Base-by-base conservation (phyloP, 2,113 vertebrate species). In the Columba livia region DNA sequence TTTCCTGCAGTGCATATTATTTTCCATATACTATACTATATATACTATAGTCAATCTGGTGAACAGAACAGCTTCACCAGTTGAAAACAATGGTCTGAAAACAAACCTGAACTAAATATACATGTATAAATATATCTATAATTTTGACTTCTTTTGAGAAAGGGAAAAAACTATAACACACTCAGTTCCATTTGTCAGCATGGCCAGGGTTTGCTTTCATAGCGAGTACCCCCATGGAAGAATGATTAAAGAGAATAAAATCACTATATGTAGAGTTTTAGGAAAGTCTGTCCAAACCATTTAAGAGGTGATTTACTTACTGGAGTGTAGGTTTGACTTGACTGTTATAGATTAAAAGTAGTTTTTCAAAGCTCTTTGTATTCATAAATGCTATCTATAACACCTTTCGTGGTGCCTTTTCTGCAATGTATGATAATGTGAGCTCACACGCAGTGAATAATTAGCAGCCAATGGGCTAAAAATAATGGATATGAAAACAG, bases 381-480 rank as follows among this genome's bases (percentile, higher is more conserved):
- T 29, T 91, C 60, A 58, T 74, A 72, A 92, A 54, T 2, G 17
- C 19, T 77, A 69, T 62, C 78, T 84, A 1, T 36, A 81, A 65
- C 32, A 75, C 73, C 65, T 79, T 81, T 53, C 32, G 54, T 15
- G 13, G 19, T 74, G 40, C 23, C 51, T 95, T 94, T 94, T 79
- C 57, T 95, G 78, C 66, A 83, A 36, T 5, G 15, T 31, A 88
- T 6, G 10, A 36, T 92, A 92, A 92, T 36, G 32, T 57, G 53
- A 85, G 66, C 88, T 88, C 50, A 75, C 58, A 77, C 25, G 64
- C 17, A 80, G 57, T 82, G 85, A 94, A 79, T 95, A 96, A 96
- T 96, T 93, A 96, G 74, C 44, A 92, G 69, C 50, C 56, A 84
- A 32, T 74, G 53, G 50, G 44, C 78, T 91, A 94, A 78, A 36